Percentiles rank a stretch among this genome's conserved stretches.
Evolutionary conservation across 2,113 vertebrate species (phyloP).

Genomic region (Ibidorhyncha struthersii): DNA sequence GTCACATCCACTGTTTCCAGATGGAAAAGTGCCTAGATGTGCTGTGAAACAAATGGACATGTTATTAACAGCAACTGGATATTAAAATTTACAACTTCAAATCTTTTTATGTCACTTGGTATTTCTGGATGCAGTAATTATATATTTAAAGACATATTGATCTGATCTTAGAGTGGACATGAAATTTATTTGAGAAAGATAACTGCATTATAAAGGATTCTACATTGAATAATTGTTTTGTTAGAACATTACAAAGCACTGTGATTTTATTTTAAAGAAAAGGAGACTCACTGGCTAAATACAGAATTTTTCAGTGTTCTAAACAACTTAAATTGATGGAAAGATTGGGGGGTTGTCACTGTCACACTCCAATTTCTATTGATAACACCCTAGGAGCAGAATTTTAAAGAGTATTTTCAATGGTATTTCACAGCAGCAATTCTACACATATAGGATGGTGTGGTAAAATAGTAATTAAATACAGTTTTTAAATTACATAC

Average conservation of each 20-base stretch:
- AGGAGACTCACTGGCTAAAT: neutral
- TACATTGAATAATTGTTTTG: neutral
- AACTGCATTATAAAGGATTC: neutral
- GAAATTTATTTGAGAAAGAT: neutral
- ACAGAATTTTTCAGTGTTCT: neutral
- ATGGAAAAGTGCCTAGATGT: neutral
- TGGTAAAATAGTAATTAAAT: neutral
- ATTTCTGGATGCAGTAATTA: neutral
- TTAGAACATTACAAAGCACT: neutral
- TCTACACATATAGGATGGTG: neutral
- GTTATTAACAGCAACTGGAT: constrained; percentile 6
- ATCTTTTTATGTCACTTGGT: neutral
- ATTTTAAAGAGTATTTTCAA: neutral
- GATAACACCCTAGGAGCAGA: neutral
- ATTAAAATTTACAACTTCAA: constrained; percentile 3
- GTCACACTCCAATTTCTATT: neutral
- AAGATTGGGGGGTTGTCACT: neutral
- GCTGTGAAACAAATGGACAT: neutral
- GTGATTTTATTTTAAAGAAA: neutral
- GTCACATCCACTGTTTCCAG: neutral
- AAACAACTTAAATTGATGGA: neutral
- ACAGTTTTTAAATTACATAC: neutral
- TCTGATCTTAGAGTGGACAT: neutral
- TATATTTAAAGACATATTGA: neutral
- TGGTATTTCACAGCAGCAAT: neutral